A percentile compares a stretch with the other conserved stretches of the same genome.
Conservation (phyloP, 2,797 vertebrate genomes). For the Tarsius wallacei region DNA sequence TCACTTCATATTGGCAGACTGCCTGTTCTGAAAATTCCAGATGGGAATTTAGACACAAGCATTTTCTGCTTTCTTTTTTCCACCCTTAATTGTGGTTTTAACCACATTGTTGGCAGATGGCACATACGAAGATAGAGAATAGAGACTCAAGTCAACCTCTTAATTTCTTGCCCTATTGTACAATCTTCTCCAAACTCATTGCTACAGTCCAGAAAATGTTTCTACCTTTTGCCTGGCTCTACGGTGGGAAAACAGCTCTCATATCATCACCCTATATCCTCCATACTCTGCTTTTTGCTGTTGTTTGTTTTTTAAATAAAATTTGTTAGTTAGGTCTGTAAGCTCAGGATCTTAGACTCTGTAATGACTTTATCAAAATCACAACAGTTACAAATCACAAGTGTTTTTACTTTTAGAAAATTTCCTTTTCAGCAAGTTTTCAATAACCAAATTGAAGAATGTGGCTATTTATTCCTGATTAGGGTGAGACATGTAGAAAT, state of each 20-base stretch:
- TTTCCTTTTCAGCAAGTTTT: conserved; percentile 40
- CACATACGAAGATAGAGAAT: not conserved
- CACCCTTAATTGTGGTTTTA: not conserved
- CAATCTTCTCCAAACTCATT: not conserved
- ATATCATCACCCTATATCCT: not conserved
- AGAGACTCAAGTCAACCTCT: not conserved
- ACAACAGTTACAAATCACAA: not conserved
- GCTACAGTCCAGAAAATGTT: not conserved
- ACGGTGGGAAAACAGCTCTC: not conserved
- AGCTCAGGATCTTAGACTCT: not conserved
- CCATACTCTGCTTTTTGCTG: not conserved
- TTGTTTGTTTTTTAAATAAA: conserved; percentile 18
- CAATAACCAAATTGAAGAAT: not conserved
- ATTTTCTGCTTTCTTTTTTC: conserved; percentile 37
- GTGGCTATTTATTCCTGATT: not conserved
- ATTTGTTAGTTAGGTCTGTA: not conserved
- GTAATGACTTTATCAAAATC: not conserved
- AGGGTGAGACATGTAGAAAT: not conserved
- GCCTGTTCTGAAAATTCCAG: not conserved
- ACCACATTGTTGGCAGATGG: not conserved
- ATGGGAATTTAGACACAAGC: not conserved
- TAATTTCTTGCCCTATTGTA: not conserved
- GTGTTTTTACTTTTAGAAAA: conserved; percentile 5
- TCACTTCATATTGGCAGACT: not conserved
- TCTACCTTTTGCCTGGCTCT: not conserved